These are phyloP conservation scores for Halesus radiatus DNA, from an alignment of 1,140 invertebrate genomes.

Conservation along the genomic window DNA sequence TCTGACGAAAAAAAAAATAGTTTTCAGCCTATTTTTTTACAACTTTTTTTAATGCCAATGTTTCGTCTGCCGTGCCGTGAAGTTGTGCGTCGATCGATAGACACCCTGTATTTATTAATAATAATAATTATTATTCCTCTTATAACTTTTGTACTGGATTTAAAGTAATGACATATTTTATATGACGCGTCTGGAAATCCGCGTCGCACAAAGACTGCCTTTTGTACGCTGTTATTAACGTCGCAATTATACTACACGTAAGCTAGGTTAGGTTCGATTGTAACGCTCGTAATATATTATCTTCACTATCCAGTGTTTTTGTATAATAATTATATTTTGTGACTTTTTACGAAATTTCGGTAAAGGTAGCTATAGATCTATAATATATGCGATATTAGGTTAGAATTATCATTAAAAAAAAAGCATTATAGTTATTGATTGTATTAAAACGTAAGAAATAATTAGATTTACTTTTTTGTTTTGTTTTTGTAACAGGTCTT, in stretches of 20 bases:
- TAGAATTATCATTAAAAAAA: not conserved
- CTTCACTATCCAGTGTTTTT: too few relatives aligned
- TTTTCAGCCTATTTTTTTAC: too few relatives aligned
- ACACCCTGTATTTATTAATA: too few relatives aligned
- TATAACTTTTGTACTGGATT: not conserved
- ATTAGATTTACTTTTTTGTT: not conserved
- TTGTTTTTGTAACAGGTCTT: conserved; percentile 11
- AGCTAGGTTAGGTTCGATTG: not conserved
- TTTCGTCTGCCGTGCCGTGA: too few relatives aligned
- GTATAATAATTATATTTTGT: conserved; percentile 34
- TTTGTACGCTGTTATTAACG: conserved; percentile 35
- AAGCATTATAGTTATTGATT: not conserved
- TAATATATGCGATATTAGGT: conserved; percentile 41
- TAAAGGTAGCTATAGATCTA: conserved; percentile 42
- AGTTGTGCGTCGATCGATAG: too few relatives aligned
- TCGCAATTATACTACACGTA: conserved; percentile 24
- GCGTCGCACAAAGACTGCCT: conserved; percentile 36
- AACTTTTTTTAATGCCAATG: too few relatives aligned
- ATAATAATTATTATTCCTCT: not conserved
- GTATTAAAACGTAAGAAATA: not conserved
- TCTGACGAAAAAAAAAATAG: too few relatives aligned
- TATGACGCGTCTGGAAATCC: conserved; percentile 7
- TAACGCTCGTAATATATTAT: not conserved
- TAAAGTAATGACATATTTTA: conserved; percentile 35
- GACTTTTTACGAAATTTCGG: conserved; percentile 22